Base-by-base conservation (phyloP, 2,888 invertebrate species). In the Acrobasis suavella region DNA sequence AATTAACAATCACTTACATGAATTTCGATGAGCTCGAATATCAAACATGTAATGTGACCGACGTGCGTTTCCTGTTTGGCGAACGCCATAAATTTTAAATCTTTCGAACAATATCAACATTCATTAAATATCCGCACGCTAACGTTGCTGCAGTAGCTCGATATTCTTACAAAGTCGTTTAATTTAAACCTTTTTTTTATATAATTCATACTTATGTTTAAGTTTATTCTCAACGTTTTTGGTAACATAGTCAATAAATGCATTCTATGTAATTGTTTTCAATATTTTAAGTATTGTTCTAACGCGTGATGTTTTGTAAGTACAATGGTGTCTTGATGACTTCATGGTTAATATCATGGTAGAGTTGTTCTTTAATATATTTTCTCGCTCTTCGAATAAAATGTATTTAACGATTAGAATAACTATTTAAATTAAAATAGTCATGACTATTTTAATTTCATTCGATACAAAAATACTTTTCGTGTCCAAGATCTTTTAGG, bases 1-100 rank as follows among this genome's bases (percentile, higher is more conserved):
- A 46, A 46, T 14, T 12, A 14, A 32, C 32, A 32, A 32, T 32
- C 7, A 46, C 46, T 3, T 42, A 46, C 46, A 14, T 42, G 42
- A 42, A 12, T 14, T 46, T 46, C 14, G n/a, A 46, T 46, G 14
- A 46, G 46, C 14, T 14, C n/a, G 6, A n/a, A 14, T 46, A 46
- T 14, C 46, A 46, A 46, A 46, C 46, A 46, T 46, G 46, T 46
- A 46, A 14, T 46, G 46, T 46, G 46, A 42, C 42, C 46, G n/a
- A 46, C 46, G 14, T 46, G 46, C 46, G 46, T 14, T 46, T 46
- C 46, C 46, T 14, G 46, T 46, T 46, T 46, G 46, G 46, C 7
- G 14, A 10, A 42, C 14, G n/a, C n/a, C 6, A 46, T 46, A n/a
- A 46, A 46, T 46, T 46, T 46, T 46, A 46, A 14, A 46, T 9